Evolutionary conservation across 2,113 vertebrate genomes (phyloP).

Genomic region (Tilapia sparmanii): DNA sequence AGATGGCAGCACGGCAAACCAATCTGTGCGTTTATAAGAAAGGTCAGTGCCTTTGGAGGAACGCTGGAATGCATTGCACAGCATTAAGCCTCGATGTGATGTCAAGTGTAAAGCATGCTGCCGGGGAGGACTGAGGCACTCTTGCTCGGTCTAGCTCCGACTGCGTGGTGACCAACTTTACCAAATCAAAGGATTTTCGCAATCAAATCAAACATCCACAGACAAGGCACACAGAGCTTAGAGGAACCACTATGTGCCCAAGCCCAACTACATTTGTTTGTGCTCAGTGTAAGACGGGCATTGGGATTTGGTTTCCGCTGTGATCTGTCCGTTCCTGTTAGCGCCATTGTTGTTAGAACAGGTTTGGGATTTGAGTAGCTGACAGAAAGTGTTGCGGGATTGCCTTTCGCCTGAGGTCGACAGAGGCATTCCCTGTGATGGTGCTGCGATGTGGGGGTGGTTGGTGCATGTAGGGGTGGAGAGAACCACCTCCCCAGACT

Average conservation of each 20-base stretch:
- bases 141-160: background rate
- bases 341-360: background rate
- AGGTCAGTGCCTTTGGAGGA: conserved; percentile 52
- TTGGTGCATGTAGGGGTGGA: background rate
- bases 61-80: conserved; percentile 25
- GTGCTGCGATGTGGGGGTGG: background rate
- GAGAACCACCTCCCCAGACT: conserved; percentile 20
- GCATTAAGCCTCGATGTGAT: conserved; percentile 48
- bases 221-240: background rate
- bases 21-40: conserved; percentile 48
- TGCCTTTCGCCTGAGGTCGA: conserved; percentile 31
- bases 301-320: conserved; percentile 1
- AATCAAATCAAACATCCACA: background rate
- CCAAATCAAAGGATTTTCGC: conserved; percentile 23
- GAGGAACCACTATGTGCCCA: background rate
- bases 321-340: conserved; percentile 12
- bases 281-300: background rate
- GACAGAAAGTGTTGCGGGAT: conserved; percentile 23
- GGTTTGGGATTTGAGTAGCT: conserved; percentile 32
- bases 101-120: conserved; percentile 50
- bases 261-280: conserved; percentile 13
- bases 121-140: conserved; percentile 24
- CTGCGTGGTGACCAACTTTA: background rate
- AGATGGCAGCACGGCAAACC: conserved; percentile 36
- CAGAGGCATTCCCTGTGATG: conserved; percentile 23